phyloP scores from a whole-genome alignment of 2,888 invertebrate species.

The Chironomus riparius region DNA sequence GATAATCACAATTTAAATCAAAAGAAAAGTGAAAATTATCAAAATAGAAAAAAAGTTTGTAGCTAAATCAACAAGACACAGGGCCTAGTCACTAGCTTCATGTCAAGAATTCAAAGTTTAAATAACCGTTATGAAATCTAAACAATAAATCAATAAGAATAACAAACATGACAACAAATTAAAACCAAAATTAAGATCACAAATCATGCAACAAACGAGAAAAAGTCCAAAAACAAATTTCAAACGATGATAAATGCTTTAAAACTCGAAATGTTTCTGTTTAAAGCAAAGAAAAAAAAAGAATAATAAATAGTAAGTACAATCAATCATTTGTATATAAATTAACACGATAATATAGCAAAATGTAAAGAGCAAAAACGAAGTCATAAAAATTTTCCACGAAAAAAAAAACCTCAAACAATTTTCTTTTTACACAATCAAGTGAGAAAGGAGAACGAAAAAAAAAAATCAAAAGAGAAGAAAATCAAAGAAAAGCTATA shows the following conservation, averaged over 20 bases:
- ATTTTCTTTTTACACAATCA: neutral
- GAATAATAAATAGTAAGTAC: conserved; percentile 5
- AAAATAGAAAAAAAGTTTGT: too few relatives aligned
- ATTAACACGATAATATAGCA: neutral
- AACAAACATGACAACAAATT: neutral
- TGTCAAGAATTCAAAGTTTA: neutral
- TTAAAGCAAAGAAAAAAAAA: neutral
- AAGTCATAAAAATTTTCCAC: conserved; percentile 19
- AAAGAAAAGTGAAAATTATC: too few relatives aligned
- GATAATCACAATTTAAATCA: too few relatives aligned
- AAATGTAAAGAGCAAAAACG: neutral
- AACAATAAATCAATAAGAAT: neutral
- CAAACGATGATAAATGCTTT: neutral
- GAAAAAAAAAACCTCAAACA: conserved; percentile 6
- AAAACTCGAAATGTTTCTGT: neutral
- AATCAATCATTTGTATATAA: conserved; percentile 9
- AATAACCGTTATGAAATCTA: neutral
- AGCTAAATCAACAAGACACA: too few relatives aligned
- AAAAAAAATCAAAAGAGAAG: conserved; percentile 6
- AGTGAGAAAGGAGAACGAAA: neutral
- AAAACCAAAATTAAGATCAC: neutral
- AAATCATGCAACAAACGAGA: neutral
- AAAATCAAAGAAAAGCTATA: conserved; percentile 22
- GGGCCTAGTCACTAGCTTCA: too few relatives aligned
- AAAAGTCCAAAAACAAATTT: neutral